phyloP scores from a whole-genome alignment of 1,140 invertebrate species.

The Philotrypesis tridentata region DNA sequence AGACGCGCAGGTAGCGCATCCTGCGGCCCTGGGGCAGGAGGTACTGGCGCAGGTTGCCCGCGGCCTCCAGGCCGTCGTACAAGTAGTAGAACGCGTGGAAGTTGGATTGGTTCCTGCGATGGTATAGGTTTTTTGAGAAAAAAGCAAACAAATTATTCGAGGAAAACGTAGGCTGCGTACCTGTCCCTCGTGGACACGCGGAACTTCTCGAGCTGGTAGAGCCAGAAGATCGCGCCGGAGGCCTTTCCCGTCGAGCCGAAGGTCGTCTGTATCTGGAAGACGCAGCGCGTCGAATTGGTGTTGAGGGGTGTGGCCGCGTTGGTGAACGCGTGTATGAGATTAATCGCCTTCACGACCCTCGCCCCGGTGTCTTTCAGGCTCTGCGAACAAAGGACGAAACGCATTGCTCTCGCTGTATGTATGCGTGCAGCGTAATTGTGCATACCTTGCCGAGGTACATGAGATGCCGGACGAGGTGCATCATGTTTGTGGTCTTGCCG shows the following conservation, averaged over 20 bases:
- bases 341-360: conserved; percentile 82
- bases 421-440: background rate
- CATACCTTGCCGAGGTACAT: conserved; percentile 80
- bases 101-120: conserved; percentile 84
- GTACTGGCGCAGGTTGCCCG: conserved; percentile 78
- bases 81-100: conserved; percentile 94
- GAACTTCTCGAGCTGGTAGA: conserved; percentile 92
- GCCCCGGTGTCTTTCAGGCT: conserved; percentile 77
- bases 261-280: conserved; percentile 88
- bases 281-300: conserved; percentile 88
- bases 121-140: conserved; percentile 19
- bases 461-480: conserved; percentile 84
- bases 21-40: conserved; percentile 79
- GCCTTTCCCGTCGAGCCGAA: conserved; percentile 90
- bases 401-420: too few relatives aligned
- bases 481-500: conserved; percentile 87
- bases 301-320: conserved; percentile 91
- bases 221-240: conserved; percentile 88
- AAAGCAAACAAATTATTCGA: too few relatives aligned
- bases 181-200: conserved; percentile 87
- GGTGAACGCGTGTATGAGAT: conserved; percentile 86
- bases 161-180: too few relatives aligned
- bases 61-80: conserved; percentile 84
- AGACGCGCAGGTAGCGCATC: conserved; percentile 85
- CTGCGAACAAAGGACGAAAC: conserved; percentile 60